Evolutionary conservation across 2,113 vertebrate genomes (phyloP), one percentile per base, ranked within the genome.

Genomic region (Grus americana): DNA sequence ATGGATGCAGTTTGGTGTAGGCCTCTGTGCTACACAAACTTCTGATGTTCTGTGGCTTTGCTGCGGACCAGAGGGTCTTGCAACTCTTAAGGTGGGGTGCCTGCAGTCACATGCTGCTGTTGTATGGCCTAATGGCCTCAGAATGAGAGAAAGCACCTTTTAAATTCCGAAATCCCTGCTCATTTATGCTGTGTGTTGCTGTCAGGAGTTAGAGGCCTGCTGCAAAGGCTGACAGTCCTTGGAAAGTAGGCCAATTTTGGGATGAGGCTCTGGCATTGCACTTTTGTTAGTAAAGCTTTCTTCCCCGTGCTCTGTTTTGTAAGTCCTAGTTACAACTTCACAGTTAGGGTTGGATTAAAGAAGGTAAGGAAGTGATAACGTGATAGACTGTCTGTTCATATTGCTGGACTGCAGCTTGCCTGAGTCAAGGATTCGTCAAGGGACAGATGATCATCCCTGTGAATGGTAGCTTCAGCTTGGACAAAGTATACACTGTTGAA

Each of bases 61-160:
- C 46, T 44, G 4, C 38, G 23, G 44, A 1, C 14, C 4, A 1
- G 4, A n/a, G 38, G 1, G 16, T 38, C 49, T 36, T 1, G 0
- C 29, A 17, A 12, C 44, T 21, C 42, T 27, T 24, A 2, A 49
- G 46, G 79, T 29, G 30, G 18, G 23, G 32, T 32, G 12, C 23
- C 57, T 29, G 46, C 36, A 24, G 20, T 30, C 36, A 8, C 11
- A 46, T 40, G 62, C 68, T 81, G 88, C 54, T 50, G 12, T 58
- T 46, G n/a, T 11, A 8, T 38, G 21, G n/a, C 74, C 44, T 14
- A 1, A 17, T 4, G 15, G 50, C 38, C 22, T 83, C 66, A 6
- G 30, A 5, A 4, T 1, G 40, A 54, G 46, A 42, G 38, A 40
- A 27, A 36, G 22, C 9, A 12, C 23, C 44, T 66, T 18, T 18